phyloP scores from a whole-genome alignment of 2,888 invertebrate genomes.

The Anarsia innoxiella region DNA sequence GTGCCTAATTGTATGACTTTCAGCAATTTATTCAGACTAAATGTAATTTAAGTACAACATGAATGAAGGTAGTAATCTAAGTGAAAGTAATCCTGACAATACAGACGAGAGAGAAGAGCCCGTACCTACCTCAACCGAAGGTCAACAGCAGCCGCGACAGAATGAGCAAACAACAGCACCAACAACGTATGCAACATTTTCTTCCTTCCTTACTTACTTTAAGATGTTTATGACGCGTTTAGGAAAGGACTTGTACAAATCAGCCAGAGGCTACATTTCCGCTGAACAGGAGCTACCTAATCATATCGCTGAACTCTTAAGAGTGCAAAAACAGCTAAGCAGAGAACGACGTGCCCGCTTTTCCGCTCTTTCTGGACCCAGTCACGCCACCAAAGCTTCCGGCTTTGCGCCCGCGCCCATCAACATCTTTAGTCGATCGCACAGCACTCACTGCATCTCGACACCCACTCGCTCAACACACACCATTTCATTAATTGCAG shows the following conservation, averaged over 20 bases:
- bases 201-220: constrained; percentile 42
- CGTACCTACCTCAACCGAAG: too few species aligned
- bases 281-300: constrained; percentile 39
- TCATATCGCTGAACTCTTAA: constrained; percentile 44
- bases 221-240: constrained; percentile 48
- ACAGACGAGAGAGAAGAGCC: constrained; percentile 2
- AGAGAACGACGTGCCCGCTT: constrained; percentile 33
- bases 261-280: constrained; percentile 35
- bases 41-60: constrained; percentile 23
- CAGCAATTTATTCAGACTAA: too few species aligned
- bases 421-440: too few species aligned
- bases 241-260: constrained; percentile 40
- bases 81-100: constrained; percentile 27
- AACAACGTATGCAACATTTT: constrained; percentile 46
- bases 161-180: constrained; percentile 30
- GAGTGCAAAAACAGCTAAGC: constrained; percentile 35
- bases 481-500: constrained; percentile 40
- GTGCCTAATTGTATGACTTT: too few species aligned
- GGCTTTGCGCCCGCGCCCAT: too few species aligned
- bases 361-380: background rate
- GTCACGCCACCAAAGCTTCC: too few species aligned
- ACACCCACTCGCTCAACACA: constrained; percentile 26
- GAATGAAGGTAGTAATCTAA: constrained; percentile 43
- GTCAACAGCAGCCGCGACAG: constrained; percentile 24
- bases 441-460: constrained; percentile 12